Percentiles rank a stretch among this genome's conserved stretches.
Evolutionary conservation across 2,888 invertebrate species (phyloP).

Genomic region (Agelastica alni): DNA sequence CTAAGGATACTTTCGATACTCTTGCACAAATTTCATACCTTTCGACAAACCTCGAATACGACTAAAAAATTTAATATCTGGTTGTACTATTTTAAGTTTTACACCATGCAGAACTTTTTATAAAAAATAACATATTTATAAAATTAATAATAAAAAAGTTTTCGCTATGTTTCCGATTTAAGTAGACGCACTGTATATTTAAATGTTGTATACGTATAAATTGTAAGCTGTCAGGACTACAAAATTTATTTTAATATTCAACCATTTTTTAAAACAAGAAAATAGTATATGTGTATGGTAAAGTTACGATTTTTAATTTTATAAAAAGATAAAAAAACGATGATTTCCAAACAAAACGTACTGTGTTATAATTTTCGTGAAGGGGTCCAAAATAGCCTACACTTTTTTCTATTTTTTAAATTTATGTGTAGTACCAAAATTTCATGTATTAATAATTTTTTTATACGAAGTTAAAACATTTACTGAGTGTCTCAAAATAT

Average conservation of each 20-base stretch:
- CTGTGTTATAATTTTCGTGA: conserved; percentile 40
- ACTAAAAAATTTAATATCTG: too few relatives aligned
- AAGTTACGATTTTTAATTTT: conserved; percentile 7
- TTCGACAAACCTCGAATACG: too few relatives aligned
- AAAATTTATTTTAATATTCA: conserved; percentile 2
- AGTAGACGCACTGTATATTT: too few relatives aligned
- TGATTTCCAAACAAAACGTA: too few relatives aligned
- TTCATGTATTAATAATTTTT: neutral
- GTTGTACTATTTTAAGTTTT: too few relatives aligned
- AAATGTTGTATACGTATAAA: conserved; percentile 21
- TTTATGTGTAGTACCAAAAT: conserved; percentile 23
- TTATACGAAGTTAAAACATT: neutral
- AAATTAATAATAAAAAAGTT: too few relatives aligned
- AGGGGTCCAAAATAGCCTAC: conserved; percentile 54
- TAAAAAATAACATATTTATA: too few relatives aligned
- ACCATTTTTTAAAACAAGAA: neutral
- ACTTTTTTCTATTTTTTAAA: conserved; percentile 14
- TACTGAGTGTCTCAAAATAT: neutral
- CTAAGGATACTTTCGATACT: too few relatives aligned
- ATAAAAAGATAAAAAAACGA: conserved; percentile 30
- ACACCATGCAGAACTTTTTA: too few relatives aligned
- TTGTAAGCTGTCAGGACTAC: conserved; percentile 4
- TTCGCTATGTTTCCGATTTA: too few relatives aligned
- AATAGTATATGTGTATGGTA: neutral
- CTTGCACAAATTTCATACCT: too few relatives aligned